phyloP scores from a whole-genome alignment of 1,140 invertebrate genomes.

The Amphibalanus amphitrite region DNA sequence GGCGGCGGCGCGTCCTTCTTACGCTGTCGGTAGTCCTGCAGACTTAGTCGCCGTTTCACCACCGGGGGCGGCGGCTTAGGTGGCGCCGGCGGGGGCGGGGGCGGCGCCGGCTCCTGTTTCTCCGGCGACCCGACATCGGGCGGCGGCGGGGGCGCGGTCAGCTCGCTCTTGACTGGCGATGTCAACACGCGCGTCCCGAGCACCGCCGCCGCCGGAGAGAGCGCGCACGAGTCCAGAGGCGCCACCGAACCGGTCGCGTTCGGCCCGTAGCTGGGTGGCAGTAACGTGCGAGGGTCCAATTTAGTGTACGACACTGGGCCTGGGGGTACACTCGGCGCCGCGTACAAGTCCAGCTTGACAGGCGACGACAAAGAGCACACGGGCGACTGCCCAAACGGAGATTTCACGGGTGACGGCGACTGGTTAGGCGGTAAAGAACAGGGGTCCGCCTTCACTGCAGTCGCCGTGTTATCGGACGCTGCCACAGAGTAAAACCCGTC shows the following conservation, averaged over 20 bases:
- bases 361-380: not conserved
- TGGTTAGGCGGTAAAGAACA: not conserved
- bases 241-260: too few species aligned
- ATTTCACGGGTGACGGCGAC: too few species aligned
- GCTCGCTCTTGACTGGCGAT: not conserved
- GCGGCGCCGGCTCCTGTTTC: not conserved
- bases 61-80: not conserved
- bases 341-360: not conserved
- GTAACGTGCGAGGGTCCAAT: too few species aligned
- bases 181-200: too few species aligned
- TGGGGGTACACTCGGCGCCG: not conserved
- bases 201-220: not conserved
- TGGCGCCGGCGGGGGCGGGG: too few species aligned
- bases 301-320: not conserved
- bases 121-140: not conserved
- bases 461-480: not conserved
- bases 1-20: not conserved
- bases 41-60: not conserved
- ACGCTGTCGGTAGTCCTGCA: constrained; percentile 5
- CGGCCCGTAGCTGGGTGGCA: too few species aligned
- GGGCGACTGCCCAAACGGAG: too few species aligned
- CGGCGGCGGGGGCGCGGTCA: too few species aligned
- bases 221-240: too few species aligned
- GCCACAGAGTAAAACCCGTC: too few species aligned
- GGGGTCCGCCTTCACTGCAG: not conserved